These are phyloP conservation scores for Aurelia sp. DNA, from an alignment of 30 jellyfish, hydroid and myxozoan genomes.

Conservation along the genomic window DNA sequence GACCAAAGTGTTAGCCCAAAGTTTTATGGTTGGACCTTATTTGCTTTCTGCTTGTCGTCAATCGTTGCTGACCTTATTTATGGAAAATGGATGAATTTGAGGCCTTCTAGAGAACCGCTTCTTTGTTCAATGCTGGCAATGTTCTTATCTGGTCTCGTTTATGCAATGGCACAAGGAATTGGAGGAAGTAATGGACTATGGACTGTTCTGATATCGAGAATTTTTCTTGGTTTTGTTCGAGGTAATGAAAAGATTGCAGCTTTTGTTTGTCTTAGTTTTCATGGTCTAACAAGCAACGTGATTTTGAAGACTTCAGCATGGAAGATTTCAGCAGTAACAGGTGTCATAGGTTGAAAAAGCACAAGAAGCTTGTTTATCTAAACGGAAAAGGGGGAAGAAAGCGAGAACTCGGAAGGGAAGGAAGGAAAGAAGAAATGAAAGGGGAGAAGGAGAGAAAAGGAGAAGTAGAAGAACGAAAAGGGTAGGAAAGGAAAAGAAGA, in stretches of 20 bases:
- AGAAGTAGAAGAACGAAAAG: too few relatives aligned
- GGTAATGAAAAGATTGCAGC: not conserved
- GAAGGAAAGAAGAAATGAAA: too few relatives aligned
- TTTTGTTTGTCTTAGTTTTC: too few relatives aligned
- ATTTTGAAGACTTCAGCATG: too few relatives aligned
- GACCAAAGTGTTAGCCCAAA: constrained; percentile 51
- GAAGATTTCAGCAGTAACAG: too few relatives aligned
- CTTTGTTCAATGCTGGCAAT: constrained; percentile 37
- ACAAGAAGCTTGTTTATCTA: too few relatives aligned
- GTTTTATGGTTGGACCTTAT: constrained; percentile 71
- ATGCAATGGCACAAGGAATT: constrained; percentile 66
- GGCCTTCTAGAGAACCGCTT: constrained; percentile 57
- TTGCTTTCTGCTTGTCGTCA: constrained; percentile 54
- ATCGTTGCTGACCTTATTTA: constrained; percentile 44
- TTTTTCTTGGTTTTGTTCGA: constrained; percentile 12
- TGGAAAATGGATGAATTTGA: constrained; percentile 50
- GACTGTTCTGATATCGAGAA: constrained; percentile 17
- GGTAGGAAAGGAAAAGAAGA: too few relatives aligned
- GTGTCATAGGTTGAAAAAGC: too few relatives aligned
- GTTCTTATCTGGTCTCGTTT: constrained; percentile 30
- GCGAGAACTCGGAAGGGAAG: too few relatives aligned
- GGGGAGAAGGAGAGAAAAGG: too few relatives aligned
- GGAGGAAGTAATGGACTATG: constrained; percentile 33
- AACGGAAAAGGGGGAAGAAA: too few relatives aligned
- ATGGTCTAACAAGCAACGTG: too few relatives aligned